Evolutionary conservation across 2,797 vertebrate genomes (phyloP), one percentile per base, ranked within the genome.

Genomic region (Muscicapa striata): DNA sequence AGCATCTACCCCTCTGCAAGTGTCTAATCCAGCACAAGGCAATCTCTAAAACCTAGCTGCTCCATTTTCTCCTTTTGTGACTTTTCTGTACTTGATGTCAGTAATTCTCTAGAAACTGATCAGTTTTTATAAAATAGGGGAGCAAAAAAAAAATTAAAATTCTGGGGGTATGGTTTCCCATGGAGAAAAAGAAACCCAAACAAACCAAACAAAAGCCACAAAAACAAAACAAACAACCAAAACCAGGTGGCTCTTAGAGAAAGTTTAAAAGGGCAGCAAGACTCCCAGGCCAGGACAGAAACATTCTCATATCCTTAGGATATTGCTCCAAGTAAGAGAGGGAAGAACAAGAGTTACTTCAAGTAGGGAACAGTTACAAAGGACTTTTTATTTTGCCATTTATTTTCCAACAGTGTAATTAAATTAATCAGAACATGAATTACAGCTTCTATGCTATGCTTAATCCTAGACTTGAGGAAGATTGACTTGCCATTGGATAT

Each of bases 271-370:
- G 7, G 17, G 24, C 10, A 43, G 15, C 3, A 18, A 41, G 54
- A 48, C 5, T 6, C 9, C 24, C 11, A 52, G 8, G 23, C 18
- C 10, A 34, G n/a, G 41, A 29, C 2, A 1, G 0, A 78, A 80
- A 45, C 15, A 23, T 6, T 41, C 21, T 30, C 3, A 0, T 48
- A 20, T 41, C 17, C 5, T 18, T 10, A 22, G 4, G 5, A 17
- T 23, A 29, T 27, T 43, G 19, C 11, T 48, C 30, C 22, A 34
- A 46, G 8, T 14, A 16, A 51, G 36, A 22, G 4, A 43, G 6
- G 2, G 30, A 17, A 52, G 41, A 64, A 27, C 5, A 75, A 26
- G 19, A 43, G 22, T 26, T 49, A 24, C 22, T 2, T 0, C 34
- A 58, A 12, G 7, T 1, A 32, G 21, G 13, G 27, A 32, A 58